Evolutionary conservation across 2,113 vertebrate genomes (phyloP), one percentile per base, ranked within the genome.

Genomic region (Budorcas taxicolor): DNA sequence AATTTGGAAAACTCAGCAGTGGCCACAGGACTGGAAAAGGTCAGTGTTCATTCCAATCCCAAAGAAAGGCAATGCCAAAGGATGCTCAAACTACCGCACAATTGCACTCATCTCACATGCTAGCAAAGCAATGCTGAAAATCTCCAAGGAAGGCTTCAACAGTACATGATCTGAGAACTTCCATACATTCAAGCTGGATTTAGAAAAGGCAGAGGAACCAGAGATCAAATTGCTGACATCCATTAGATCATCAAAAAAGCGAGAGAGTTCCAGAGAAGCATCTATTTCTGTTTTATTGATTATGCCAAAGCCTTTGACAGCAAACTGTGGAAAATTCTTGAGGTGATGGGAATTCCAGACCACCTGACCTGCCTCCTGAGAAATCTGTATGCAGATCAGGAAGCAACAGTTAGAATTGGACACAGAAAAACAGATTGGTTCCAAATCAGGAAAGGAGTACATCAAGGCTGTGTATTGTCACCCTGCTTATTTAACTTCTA

Each of bases 341-440:
- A 67, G 2, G 8, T 0, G 0, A 21, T 67, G n/a, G n/a, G n/a
- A 67, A 67, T 67, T 21, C n/a, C n/a, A 36, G 64, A 36, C 33
- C 64, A 67, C 17, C 33, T 21, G n/a, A 67, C n/a, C 64, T 36
- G 8, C 17, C n/a, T 21, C 8, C 9, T 67, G 33, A 67, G 64
- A 67, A 67, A 67, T 19, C 33, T 67, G 64, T 21, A 19, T 67
- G 33, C 64, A 10, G 16, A 1, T 36, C 64, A 67, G 16, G 9
- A 67, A 36, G 64, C 9, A 36, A 36, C 17, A 67, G 33, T 67
- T 67, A 36, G n/a, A 21, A 36, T 8, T 67, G n/a, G 64, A 67
- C 33, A 67, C 8, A 11, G 33, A 36, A 21, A 5, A 67, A 21
- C 17, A 67, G 64, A 36, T 10, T 67, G 64, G 64, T 67, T 67